Evolutionary conservation across 2,888 invertebrate genomes (phyloP).

Genomic region (Cenopis cana): DNA sequence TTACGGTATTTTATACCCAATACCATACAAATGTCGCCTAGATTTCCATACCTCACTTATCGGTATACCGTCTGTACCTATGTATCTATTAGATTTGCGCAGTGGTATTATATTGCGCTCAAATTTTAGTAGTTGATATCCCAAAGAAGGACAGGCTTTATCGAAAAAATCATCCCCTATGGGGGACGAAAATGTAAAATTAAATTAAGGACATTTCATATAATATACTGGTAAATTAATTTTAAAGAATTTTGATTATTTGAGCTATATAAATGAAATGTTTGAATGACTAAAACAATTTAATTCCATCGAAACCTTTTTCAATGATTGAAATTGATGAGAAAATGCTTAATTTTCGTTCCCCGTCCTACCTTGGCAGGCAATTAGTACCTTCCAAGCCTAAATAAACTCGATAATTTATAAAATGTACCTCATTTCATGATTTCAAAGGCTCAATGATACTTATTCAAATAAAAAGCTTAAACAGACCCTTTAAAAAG

Average conservation of each 20-base stretch:
- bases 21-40: no score
- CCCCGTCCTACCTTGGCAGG: neutral
- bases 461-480: neutral
- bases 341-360: conserved; percentile 29
- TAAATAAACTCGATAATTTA: conserved; percentile 23
- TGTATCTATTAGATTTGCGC: no score
- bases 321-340: conserved; percentile 29
- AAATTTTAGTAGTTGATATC: no score
- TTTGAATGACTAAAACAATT: conserved; percentile 28
- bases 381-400: conserved; percentile 19
- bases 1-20: no score
- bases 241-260: neutral
- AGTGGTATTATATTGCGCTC: no score
- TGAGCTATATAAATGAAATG: conserved; percentile 9
- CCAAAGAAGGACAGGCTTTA: no score
- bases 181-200: no score
- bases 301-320: conserved; percentile 17
- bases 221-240: no score
- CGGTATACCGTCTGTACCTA: no score
- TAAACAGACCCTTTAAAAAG: neutral
- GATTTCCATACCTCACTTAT: no score
- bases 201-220: no score
- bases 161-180: no score
- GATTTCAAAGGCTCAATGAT: conserved; percentile 7
- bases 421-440: conserved; percentile 4